Base-by-base conservation (phyloP, 37 sponge, comb jelly and placozoan species). In the Mnemiopsis leidyi region DNA sequence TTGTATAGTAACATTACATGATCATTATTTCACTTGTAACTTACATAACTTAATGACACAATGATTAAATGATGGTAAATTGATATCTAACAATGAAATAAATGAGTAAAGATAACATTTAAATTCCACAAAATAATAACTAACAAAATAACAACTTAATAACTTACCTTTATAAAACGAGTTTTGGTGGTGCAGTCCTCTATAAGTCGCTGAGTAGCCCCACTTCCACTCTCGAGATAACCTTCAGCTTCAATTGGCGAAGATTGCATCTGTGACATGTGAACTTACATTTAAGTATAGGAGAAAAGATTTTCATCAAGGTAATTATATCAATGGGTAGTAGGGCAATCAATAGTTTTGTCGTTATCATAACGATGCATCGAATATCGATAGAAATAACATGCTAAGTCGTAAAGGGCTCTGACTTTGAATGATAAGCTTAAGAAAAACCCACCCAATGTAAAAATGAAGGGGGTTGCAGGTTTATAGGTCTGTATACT, bases 161-260 rank as follows among this genome's bases (percentile, higher is more conserved):
- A 5, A 34, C 82, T 40, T 85, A 85, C 90, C 90, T 85, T 85
- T 3, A 85, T 85, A 29, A 85, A 85, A 13, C 90, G 39, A 0
- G 90, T 85, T 40, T 40, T 85, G 5, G 32, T 28, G 2, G 90
- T 85, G 3, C 90, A 85, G 21, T 85, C 61, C 29, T 85, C 90
- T 7, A 85, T 85, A 26, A 40, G 61, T 36, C 61, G 61, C 61
- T 85, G 90, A 3, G 40, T 23, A 5, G 90, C 90, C 3, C 90
- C 79, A 21, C 36, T 77, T 5, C 18, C 36, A 77, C 32, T 77
- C 2, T 77, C 79, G 0, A 77, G 36, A 20, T 34, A 77, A 20
- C 36, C 32, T 21, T 77, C 79, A 34, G 32, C 79, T 31, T 77
- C 79, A 0, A 77, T 2, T 0, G 79, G 79, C 16, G 26, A 32